Evolutionary conservation across 2,797 vertebrate species (phyloP), one percentile per base, ranked within the genome.

Genomic region (Bradypus variegatus): DNA sequence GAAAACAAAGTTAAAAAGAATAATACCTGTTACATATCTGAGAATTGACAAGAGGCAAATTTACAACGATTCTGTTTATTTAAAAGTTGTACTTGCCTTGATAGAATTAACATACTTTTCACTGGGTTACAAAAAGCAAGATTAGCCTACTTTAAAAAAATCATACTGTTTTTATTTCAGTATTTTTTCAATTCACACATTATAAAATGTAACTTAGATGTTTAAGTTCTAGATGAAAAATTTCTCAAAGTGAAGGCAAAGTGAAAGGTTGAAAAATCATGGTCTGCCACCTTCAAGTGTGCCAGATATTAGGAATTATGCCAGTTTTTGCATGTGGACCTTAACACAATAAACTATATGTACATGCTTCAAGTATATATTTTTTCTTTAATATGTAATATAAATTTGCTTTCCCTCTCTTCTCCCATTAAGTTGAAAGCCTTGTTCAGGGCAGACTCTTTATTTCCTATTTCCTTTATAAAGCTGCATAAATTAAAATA

Each of bases 181-280:
- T 33, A 60, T 31, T 86, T 94, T 92, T 86, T 36, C 29, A 91
- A 62, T 75, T 84, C 10, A 78, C 2, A 73, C 79, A 82, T 88
- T 77, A 76, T 76, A 77, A 93, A 77, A 92, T 90, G 8, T 41
- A 89, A 90, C 67, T 67, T 70, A 58, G 79, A 81, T 92, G 29
- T 86, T 93, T 76, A 81, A 89, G 8, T 91, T 88, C 64, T 90
- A 23, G 55, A 41, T 94, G 80, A 65, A 93, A 69, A 79, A 81
- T 60, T 41, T 88, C 53, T 89, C 31, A 76, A 38, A 76, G 41
- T 55, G 58, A 79, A 83, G 85, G 76, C 33, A 84, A 33, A 58
- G 58, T 21, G 58, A 58, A 58, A 23, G 58, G 23, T 58, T 58
- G 58, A 58, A 58, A 58, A 58, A 91, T 50, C 85, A 58, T 88